Conservation (phyloP, 2,113 vertebrate genomes). For the Micronycteris hirsuta region DNA sequence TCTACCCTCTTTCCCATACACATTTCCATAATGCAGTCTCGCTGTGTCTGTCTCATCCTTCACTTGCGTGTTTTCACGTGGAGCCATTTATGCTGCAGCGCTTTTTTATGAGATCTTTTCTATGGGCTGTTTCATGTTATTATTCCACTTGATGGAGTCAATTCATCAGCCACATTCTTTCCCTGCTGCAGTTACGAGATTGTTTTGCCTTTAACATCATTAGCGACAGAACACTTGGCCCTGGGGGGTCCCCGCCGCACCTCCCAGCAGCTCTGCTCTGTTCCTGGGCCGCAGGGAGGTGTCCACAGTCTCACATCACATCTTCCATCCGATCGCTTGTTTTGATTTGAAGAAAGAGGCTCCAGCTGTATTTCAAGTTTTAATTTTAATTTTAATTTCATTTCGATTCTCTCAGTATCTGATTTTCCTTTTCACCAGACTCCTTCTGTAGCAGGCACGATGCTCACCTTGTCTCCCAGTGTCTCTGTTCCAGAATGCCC, state of each 20-base stretch:
- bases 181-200: background rate
- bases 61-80: background rate
- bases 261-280: background rate
- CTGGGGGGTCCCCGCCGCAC: background rate
- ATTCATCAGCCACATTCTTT: background rate
- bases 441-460: background rate
- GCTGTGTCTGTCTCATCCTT: background rate
- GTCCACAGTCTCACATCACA: background rate
- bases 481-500: background rate
- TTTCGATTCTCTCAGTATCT: background rate
- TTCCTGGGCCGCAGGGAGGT: background rate
- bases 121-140: background rate
- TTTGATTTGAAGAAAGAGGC: background rate
- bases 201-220: background rate
- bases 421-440: background rate
- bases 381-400: background rate
- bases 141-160: background rate
- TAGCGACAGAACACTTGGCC: background rate
- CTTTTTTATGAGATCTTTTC: background rate
- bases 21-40: background rate
- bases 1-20: background rate
- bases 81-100: background rate
- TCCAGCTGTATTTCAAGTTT: background rate
- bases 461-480: background rate
- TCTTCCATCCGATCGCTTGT: background rate